Evolutionary conservation across 2,113 vertebrate genomes (phyloP).

Genomic region (Tauraco erythrolophus): DNA sequence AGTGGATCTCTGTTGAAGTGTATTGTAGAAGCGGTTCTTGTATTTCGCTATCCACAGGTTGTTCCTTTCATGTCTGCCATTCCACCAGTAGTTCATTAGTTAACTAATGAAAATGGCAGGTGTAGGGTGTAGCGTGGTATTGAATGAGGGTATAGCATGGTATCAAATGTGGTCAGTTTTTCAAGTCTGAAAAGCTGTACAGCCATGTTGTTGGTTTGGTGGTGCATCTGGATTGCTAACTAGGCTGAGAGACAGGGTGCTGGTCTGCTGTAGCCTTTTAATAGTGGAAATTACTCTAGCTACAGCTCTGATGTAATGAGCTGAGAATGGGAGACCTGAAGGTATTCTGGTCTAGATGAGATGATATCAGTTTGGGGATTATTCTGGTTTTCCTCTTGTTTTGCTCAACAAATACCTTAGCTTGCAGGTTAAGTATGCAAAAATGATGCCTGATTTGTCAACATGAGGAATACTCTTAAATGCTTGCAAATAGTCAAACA

Average conservation of each 20-base stretch:
- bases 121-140: neutral
- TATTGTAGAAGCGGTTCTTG: neutral
- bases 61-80: neutral
- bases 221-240: neutral
- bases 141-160: neutral
- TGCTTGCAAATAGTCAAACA: neutral
- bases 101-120: neutral
- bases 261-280: neutral
- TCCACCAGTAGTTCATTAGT: neutral
- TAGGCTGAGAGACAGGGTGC: neutral
- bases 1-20: neutral
- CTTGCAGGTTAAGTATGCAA: neutral
- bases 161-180: neutral
- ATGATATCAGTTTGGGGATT: neutral
- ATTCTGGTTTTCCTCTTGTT: neutral
- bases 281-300: neutral
- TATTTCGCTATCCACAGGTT: neutral
- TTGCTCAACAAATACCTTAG: neutral
- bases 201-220: neutral
- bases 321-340: neutral
- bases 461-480: neutral
- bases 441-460: neutral
- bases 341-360: neutral
- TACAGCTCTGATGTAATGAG: neutral
- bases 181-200: neutral